These are phyloP conservation scores for Colossoma macropomum DNA, from an alignment of 2,113 vertebrate species.

Conservation along the genomic window DNA sequence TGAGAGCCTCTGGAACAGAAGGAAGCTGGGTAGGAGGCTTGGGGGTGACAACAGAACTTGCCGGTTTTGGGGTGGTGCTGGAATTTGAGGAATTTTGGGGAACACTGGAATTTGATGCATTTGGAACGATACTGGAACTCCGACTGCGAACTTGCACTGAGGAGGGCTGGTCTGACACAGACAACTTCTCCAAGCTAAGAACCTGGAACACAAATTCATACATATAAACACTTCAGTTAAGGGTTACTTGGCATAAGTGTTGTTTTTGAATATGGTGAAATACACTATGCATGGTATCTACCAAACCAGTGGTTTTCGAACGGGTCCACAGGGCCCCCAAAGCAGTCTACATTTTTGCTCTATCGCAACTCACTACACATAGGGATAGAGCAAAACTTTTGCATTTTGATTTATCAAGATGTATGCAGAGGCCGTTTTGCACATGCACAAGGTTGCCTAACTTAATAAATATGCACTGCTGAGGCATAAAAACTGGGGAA, in stretches of 20 bases:
- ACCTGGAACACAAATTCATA: constrained; percentile 72
- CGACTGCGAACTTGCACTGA: constrained; percentile 83
- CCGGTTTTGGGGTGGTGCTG: constrained; percentile 71
- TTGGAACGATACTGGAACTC: constrained; percentile 38
- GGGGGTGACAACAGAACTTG: constrained; percentile 44
- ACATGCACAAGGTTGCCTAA: too few species aligned
- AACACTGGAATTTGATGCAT: constrained; percentile 18
- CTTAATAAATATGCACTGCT: too few species aligned
- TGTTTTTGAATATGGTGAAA: not conserved
- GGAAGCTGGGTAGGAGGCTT: constrained; percentile 44
- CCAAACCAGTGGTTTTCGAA: too few species aligned
- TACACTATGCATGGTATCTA: too few species aligned
- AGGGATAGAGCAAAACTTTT: too few species aligned
- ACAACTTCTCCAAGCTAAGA: constrained; percentile 80
- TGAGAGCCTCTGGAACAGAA: constrained; percentile 33
- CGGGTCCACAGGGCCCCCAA: too few species aligned
- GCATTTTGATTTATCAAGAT: too few species aligned
- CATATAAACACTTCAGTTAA: not conserved
- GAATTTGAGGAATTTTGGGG: constrained; percentile 55
- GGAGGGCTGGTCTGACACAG: constrained; percentile 78
- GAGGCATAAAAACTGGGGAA: too few species aligned
- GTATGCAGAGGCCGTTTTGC: too few species aligned
- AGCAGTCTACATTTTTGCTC: too few species aligned
- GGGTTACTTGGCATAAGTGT: not conserved
- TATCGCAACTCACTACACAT: too few species aligned